Percentiles rank a stretch among this genome's conserved stretches.
Evolutionary conservation across 2,113 vertebrate genomes (phyloP).

Genomic region (Gymnorhina tibicen): DNA sequence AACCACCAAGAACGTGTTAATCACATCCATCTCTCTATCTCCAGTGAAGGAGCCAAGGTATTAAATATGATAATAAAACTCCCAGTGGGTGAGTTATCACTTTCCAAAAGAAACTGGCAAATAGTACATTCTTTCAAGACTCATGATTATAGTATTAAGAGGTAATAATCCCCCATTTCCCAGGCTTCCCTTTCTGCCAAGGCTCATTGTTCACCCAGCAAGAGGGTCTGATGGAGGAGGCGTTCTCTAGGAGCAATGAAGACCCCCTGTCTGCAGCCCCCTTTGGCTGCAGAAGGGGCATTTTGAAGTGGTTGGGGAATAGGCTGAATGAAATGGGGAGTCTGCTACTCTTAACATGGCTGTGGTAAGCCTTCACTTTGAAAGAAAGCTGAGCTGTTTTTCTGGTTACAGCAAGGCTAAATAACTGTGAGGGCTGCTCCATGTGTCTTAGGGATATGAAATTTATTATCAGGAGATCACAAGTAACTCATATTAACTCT

Average conservation of each 20-base stretch:
- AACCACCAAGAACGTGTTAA: neutral
- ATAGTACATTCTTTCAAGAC: neutral
- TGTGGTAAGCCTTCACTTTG: neutral
- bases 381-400: neutral
- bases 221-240: neutral
- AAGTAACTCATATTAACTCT: neutral
- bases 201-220: neutral
- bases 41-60: neutral
- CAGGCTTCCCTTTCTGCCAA: neutral
- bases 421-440: neutral
- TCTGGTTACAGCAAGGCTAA: neutral
- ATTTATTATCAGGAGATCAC: neutral
- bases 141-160: neutral
- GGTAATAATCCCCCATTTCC: neutral
- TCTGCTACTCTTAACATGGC: neutral
- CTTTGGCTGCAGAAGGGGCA: neutral
- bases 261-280: fast-evolving
- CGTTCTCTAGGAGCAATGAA: neutral
- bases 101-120: neutral
- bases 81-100: neutral
- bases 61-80: neutral
- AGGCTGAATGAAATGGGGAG: neutral
- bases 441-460: neutral
- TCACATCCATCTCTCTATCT: neutral
- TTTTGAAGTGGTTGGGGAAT: neutral